Evolutionary conservation across 2,888 invertebrate genomes (phyloP).

Genomic region (Drosophila imparisetae): DNA sequence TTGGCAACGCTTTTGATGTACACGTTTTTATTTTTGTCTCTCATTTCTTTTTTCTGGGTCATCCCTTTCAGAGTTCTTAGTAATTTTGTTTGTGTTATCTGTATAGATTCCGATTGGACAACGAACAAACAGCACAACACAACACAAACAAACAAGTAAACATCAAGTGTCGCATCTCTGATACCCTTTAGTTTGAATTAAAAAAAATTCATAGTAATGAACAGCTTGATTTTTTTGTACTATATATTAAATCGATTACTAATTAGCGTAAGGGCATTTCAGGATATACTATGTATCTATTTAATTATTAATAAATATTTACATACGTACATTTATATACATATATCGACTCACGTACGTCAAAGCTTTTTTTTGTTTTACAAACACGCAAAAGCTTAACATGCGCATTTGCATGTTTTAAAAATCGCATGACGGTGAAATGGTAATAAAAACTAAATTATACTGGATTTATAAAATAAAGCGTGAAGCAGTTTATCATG

Average conservation of each 20-base stretch:
- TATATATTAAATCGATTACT: not conserved
- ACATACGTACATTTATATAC: not conserved
- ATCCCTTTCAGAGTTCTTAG: constrained; percentile 48
- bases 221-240: not conserved
- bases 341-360: not conserved
- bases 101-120: constrained; percentile 8
- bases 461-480: not conserved
- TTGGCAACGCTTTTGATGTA: constrained; percentile 25
- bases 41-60: constrained; percentile 37
- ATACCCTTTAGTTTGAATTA: constrained; percentile 16
- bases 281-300: not conserved
- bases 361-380: constrained; percentile 1
- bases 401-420: constrained; percentile 2
- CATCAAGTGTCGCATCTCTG: not conserved
- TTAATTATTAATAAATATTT: not conserved
- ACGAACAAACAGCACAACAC: constrained; percentile 2
- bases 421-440: not conserved
- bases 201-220: not conserved
- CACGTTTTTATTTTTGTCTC: not conserved
- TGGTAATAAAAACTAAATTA: not conserved
- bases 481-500: not conserved
- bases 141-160: not conserved
- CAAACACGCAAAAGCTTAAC: not conserved
- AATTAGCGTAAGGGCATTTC: not conserved
- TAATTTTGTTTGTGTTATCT: constrained; percentile 27